phyloP scores from a whole-genome alignment of 2,888 invertebrate genomes.

The Melikaiella ostensackeni region DNA sequence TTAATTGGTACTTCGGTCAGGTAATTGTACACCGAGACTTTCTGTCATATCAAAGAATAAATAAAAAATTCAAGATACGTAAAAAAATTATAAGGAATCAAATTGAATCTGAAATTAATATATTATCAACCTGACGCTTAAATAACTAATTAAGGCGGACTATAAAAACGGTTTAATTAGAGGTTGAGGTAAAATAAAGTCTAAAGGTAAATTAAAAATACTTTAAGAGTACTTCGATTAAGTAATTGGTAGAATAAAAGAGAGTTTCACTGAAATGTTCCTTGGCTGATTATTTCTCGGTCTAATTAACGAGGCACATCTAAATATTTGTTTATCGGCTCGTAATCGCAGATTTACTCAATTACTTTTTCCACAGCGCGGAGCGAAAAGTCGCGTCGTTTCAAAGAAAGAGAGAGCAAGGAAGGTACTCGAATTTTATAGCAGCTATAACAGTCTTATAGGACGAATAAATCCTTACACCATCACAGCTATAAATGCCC shows the following conservation, averaged over 20 bases:
- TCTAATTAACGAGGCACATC: constrained; percentile 15
- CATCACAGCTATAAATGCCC: constrained; percentile 13
- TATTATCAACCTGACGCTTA: not conserved
- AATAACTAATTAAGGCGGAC: not conserved
- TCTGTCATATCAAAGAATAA: constrained; percentile 1
- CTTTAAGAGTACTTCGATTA: not conserved
- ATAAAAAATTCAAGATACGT: not conserved
- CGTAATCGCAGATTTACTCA: constrained; percentile 18
- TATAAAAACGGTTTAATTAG: constrained; percentile 34
- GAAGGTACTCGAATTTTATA: constrained; percentile 29
- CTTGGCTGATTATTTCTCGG: constrained; percentile 8
- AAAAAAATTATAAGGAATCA: not conserved
- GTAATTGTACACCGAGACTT: constrained; percentile 48
- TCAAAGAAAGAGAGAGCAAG: constrained; percentile 11
- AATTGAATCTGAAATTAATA: not conserved
- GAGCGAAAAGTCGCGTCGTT: not conserved
- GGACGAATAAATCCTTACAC: constrained; percentile 24
- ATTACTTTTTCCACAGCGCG: not conserved
- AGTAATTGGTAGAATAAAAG: constrained; percentile 15
- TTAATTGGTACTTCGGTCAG: constrained; percentile 62
- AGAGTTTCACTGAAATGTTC: not conserved
- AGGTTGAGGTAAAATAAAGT: constrained; percentile 18
- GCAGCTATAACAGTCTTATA: constrained; percentile 28
- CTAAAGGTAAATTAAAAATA: not conserved
- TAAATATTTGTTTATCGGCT: constrained; percentile 7